These are phyloP conservation scores for Tragelaphus buxtoni DNA, from an alignment of 2,113 vertebrate species.

Conservation along the genomic window DNA sequence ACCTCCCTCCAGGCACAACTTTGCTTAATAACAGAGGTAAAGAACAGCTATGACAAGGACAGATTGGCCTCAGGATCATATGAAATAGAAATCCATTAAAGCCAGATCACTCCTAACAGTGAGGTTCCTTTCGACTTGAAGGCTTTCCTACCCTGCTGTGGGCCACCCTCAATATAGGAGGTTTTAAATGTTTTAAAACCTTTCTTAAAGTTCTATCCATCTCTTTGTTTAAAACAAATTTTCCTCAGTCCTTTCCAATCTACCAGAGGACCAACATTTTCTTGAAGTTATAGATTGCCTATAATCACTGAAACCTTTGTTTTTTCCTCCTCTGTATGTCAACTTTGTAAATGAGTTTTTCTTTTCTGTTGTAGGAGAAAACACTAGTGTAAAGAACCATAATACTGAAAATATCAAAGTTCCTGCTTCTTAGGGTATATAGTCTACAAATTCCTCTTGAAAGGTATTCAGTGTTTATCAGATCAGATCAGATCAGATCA, in stretches of 20 bases:
- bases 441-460: background rate
- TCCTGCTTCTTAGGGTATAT: background rate
- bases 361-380: background rate
- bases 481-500: too few species aligned
- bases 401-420: background rate
- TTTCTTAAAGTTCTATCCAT: background rate
- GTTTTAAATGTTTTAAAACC: background rate
- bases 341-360: background rate
- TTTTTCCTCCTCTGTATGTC: background rate
- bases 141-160: background rate
- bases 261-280: background rate
- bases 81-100: background rate
- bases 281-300: background rate
- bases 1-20: background rate
- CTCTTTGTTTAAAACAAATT: background rate
- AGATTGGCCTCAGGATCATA: background rate
- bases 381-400: background rate
- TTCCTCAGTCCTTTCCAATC: background rate
- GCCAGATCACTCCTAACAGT: background rate
- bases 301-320: background rate
- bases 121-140: background rate
- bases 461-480: background rate
- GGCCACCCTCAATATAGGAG: background rate
- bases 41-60: background rate
- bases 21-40: background rate